phyloP scores from a whole-genome alignment of 2,797 vertebrate species.

The Eremophila alpestris region DNA sequence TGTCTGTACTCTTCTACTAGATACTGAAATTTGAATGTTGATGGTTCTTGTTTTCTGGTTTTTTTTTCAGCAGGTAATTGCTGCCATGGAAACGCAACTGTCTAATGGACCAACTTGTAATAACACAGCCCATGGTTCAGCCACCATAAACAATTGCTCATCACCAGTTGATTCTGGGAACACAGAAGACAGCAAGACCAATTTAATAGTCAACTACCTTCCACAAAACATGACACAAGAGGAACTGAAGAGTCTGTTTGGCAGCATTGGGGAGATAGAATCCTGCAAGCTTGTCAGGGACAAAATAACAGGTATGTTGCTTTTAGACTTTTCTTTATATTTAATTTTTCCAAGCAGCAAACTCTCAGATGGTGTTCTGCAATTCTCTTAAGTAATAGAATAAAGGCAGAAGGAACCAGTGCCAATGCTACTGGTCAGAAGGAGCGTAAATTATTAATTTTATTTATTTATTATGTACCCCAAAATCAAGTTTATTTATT shows the following conservation, averaged over 20 bases:
- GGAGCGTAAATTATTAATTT: neutral
- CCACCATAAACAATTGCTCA: slow-evolving; percentile 90
- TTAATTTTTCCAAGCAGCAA: neutral
- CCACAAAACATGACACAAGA: slow-evolving; percentile 99
- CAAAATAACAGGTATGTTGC: slow-evolving; percentile 95
- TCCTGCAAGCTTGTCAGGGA: slow-evolving; percentile 99
- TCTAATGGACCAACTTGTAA: slow-evolving; percentile 97
- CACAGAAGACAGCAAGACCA: slow-evolving; percentile 99
- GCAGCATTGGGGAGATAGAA: slow-evolving; percentile 98
- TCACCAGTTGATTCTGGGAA: slow-evolving; percentile 93
- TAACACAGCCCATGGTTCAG: slow-evolving; percentile 93
- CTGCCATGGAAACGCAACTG: slow-evolving; percentile 99
- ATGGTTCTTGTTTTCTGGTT: slow-evolving; percentile 66
- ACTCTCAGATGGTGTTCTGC: neutral
- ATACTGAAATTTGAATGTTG: slow-evolving; percentile 64
- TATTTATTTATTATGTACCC: neutral
- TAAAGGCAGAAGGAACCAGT: neutral
- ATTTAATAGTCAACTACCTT: slow-evolving; percentile 99
- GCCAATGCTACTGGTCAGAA: neutral
- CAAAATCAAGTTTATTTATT: neutral
- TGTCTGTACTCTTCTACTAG: slow-evolving; percentile 31
- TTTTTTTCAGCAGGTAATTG: slow-evolving; percentile 93
- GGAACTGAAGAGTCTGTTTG: slow-evolving; percentile 97
- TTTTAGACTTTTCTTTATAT: neutral
- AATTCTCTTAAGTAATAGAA: neutral